Base-by-base conservation (phyloP, 2,888 invertebrate genomes). In the Coleophora flavipennella region DNA sequence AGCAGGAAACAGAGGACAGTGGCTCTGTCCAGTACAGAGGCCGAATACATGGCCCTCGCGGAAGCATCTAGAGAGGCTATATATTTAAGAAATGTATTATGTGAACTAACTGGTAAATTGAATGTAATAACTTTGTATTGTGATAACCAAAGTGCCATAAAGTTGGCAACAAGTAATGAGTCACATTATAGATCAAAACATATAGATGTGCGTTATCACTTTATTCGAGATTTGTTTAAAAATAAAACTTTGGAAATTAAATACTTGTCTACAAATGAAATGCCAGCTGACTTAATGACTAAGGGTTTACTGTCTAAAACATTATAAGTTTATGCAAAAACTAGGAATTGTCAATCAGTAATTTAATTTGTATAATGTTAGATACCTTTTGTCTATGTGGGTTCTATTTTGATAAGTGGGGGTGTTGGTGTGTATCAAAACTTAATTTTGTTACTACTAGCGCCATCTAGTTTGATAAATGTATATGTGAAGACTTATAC, bases 131-230 rank as follows among this genome's bases (percentile, higher is more conserved):
- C 29, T 13, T 29, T 45, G 3, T 37, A 39, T 39, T 33, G 38
- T 40, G 45, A 42, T 31, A 45, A 45, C 14, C 47, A 44, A 34
- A 44, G 41, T 44, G 44, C 42, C 28, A 25, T 39, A 36, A 48
- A 44, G 35, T 42, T 45, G 33, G 29, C 41, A 27, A 25, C 31
- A 31, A 42, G 29, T 38, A 31, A 39, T 38, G 33, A 40, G 28
- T 25, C 35, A 39, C 39, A 41, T 31, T 42, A 44, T 27, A 42
- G 31, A 10, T 35, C 39, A n/a, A 35, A 39, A 13, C 39, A 39
- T 28, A 39, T 35, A 14, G 35, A 39, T 35, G 31, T 31, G 13
- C 10, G 35, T 6, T 25, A 10, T 27, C 32, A 13, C 11, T 32
- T 4, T 32, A 8, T 32, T 11, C 4, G 10, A 2, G 12, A 27